Percentiles rank a stretch among this genome's conserved stretches.
Conservation (phyloP, 1,140 invertebrate genomes). For the Cydia splendana region DNA sequence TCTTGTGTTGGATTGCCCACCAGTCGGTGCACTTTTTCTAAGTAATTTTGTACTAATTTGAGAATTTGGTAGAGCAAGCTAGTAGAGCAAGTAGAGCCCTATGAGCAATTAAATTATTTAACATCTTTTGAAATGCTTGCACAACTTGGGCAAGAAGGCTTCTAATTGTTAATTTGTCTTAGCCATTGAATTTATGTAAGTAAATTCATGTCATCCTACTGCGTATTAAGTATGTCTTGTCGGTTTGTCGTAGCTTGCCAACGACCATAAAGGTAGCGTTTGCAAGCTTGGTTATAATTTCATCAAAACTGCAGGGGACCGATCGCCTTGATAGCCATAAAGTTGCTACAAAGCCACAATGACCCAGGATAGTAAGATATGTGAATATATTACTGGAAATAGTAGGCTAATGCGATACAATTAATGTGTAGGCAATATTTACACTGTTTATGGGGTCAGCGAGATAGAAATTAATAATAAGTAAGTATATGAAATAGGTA, state of each 20-base stretch:
- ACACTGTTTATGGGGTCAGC: constrained; percentile 36
- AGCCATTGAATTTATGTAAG: too few relatives aligned
- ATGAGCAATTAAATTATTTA: too few relatives aligned
- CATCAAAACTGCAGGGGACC: constrained; percentile 3
- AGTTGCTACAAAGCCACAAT: constrained; percentile 7
- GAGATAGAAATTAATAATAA: constrained; percentile 34
- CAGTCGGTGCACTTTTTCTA: too few relatives aligned
- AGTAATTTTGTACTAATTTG: too few relatives aligned
- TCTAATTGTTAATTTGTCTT: too few relatives aligned
- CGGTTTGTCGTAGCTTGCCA: not conserved
- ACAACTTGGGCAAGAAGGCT: too few relatives aligned
- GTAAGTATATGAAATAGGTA: too few relatives aligned
- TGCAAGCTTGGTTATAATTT: not conserved
- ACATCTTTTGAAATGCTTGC: too few relatives aligned
- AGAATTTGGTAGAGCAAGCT: too few relatives aligned
- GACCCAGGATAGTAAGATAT: not conserved
- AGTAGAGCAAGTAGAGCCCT: too few relatives aligned
- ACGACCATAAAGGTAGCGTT: not conserved
- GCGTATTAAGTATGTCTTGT: not conserved
- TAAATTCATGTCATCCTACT: not conserved
- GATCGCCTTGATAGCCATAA: constrained; percentile 13
- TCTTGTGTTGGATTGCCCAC: too few relatives aligned
- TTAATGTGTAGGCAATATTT: constrained; percentile 38
- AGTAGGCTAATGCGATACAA: constrained; percentile 6
- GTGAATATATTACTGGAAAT: not conserved